These are phyloP conservation scores for Eudiplozoon nipponicum DNA, from an alignment of 2,888 invertebrate species.

Conservation along the genomic window DNA sequence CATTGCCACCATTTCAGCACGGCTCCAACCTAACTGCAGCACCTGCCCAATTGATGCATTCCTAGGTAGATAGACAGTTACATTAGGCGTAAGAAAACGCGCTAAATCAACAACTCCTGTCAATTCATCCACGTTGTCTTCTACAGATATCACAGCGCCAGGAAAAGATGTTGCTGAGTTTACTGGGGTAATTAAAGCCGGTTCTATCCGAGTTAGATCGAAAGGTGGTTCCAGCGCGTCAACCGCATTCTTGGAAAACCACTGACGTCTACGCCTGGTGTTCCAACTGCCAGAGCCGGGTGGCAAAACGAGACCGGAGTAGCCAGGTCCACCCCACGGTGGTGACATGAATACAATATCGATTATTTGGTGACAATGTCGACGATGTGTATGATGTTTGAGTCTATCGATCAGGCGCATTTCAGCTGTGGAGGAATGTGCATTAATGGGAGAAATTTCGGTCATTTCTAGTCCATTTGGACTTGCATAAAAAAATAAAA, in stretches of 20 bases:
- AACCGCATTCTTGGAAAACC: not conserved
- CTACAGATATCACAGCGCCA: too few relatives aligned
- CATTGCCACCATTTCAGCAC: too few relatives aligned
- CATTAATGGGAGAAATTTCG: too few relatives aligned
- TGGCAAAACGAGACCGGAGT: not conserved
- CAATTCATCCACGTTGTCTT: not conserved
- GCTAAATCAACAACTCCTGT: not conserved
- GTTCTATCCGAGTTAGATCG: too few relatives aligned
- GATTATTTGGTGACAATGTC: too few relatives aligned
- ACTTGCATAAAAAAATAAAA: too few relatives aligned
- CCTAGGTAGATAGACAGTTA: not conserved
- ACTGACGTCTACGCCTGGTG: not conserved
- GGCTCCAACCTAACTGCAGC: slow-evolving; percentile 1
- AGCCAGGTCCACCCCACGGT: slow-evolving; percentile 1
- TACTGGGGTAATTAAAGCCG: too few relatives aligned
- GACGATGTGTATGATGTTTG: too few relatives aligned
- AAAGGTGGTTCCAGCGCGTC: not conserved
- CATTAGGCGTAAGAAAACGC: not conserved
- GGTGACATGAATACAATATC: not conserved
- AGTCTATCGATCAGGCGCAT: too few relatives aligned
- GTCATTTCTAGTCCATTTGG: too few relatives aligned
- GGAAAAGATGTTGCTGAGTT: too few relatives aligned
- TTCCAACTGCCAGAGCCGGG: slow-evolving; percentile 1
- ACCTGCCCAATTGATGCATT: slow-evolving; percentile 1
- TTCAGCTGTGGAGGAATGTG: too few relatives aligned